These are phyloP conservation scores for Drosophila pandora DNA, from an alignment of 1,140 invertebrate genomes.

Conservation along the genomic window DNA sequence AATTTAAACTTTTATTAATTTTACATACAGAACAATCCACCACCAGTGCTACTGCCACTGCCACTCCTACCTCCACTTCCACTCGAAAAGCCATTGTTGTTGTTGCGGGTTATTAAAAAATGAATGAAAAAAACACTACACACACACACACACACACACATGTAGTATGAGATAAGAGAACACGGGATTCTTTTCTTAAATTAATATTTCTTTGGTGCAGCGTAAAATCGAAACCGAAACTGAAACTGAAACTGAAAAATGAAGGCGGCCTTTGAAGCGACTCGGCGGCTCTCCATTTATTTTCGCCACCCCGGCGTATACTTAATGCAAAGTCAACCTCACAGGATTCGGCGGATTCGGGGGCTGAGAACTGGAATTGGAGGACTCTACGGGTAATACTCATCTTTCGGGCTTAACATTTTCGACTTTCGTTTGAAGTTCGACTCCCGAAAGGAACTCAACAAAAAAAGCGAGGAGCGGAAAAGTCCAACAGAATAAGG, in stretches of 20 bases:
- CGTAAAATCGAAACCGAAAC: slow-evolving; percentile 29
- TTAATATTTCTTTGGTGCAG: slow-evolving; percentile 69
- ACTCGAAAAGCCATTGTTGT: slow-evolving; percentile 28
- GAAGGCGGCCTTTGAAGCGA: not conserved
- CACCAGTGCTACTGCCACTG: not conserved
- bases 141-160: slow-evolving; percentile 23
- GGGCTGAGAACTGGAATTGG: slow-evolving; percentile 16
- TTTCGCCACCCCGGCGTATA: slow-evolving; percentile 1
- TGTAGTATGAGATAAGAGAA: slow-evolving; percentile 11
- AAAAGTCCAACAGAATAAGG: not conserved
- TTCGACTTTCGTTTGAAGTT: slow-evolving; percentile 31
- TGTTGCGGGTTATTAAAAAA: slow-evolving; percentile 76
- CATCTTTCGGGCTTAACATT: not conserved
- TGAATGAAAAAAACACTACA: not conserved
- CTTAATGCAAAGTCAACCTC: slow-evolving; percentile 22
- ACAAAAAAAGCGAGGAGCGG: not conserved
- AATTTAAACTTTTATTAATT: slow-evolving; percentile 83
- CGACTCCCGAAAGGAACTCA: not conserved
- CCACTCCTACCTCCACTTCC: slow-evolving; percentile 15
- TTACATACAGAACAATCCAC: slow-evolving; percentile 47
- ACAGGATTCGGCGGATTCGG: too few species aligned
- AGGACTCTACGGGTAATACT: slow-evolving; percentile 21
- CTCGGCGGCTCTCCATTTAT: not conserved
- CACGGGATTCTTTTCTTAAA: slow-evolving; percentile 61
- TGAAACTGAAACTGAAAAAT: slow-evolving; percentile 40